A percentile compares a stretch with the other conserved stretches of the same genome.
Evolutionary conservation across 2,888 invertebrate species (phyloP).

Genomic region (Conus canariensis): DNA sequence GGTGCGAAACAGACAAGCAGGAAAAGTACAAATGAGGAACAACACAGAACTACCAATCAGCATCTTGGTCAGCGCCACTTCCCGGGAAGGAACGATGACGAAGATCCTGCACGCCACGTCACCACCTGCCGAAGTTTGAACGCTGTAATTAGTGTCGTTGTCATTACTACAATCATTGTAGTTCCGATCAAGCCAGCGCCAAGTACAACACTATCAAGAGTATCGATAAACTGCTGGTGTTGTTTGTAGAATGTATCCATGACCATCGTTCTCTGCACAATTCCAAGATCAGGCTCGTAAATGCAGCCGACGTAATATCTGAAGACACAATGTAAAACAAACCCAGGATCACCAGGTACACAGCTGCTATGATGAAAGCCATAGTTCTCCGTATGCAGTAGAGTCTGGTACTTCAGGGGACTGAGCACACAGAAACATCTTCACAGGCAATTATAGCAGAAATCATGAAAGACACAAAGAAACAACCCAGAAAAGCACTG

Average conservation of each 20-base stretch:
- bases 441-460: not conserved
- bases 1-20: not conserved
- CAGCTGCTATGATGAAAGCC: not conserved
- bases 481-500: not conserved
- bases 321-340: not conserved
- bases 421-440: not conserved
- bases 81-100: not conserved
- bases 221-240: not conserved
- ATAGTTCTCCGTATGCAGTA: not conserved
- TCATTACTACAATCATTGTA: not conserved
- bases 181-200: not conserved
- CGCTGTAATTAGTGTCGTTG: not conserved
- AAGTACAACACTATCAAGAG: not conserved
- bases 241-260: not conserved
- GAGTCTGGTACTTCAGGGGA: not conserved
- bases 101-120: constrained; percentile 9
- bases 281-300: not conserved
- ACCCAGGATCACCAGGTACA: not conserved
- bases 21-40: not conserved
- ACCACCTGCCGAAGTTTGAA: not conserved
- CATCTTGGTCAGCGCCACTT: constrained; percentile 9
- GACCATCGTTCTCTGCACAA: not conserved
- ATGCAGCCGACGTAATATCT: not conserved
- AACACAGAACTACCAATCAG: not conserved
- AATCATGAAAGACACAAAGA: not conserved